phyloP scores from a whole-genome alignment of 2,797 vertebrate genomes.

The Lophius americanus region DNA sequence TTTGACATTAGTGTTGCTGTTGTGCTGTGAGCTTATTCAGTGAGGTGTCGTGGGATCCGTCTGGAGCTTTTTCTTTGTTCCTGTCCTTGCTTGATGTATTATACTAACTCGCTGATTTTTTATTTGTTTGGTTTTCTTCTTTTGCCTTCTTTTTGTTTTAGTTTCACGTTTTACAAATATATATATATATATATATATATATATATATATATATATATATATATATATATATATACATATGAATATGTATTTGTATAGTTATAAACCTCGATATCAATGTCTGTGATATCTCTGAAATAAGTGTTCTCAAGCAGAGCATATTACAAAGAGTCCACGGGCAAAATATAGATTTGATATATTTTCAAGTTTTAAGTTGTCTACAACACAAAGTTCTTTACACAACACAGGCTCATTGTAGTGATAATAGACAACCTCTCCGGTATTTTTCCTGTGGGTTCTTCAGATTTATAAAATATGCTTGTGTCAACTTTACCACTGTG shows the following conservation, averaged over 20 bases:
- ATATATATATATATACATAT: constrained; percentile 47
- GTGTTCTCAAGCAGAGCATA: constrained; percentile 74
- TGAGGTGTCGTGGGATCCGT: constrained; percentile 75
- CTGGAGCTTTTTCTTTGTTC: constrained; percentile 78
- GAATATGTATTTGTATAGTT: constrained; percentile 66
- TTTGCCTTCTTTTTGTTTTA: constrained; percentile 40
- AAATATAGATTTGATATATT: constrained; percentile 71
- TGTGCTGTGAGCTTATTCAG: constrained; percentile 81
- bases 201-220: constrained; percentile 30
- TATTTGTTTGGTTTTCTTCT: constrained; percentile 46
- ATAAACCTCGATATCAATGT: constrained; percentile 63
- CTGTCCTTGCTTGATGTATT: constrained; percentile 74
- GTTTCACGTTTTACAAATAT: constrained; percentile 40
- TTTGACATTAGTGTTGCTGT: constrained; percentile 80
- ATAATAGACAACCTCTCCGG: constrained; percentile 47
- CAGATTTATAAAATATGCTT: constrained; percentile 76
- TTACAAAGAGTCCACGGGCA: constrained; percentile 83
- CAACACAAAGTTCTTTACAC: constrained; percentile 35
- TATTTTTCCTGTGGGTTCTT: constrained; percentile 86
- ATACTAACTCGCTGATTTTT: constrained; percentile 67
- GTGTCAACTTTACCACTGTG: constrained; percentile 69
- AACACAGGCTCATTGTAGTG: constrained; percentile 51
- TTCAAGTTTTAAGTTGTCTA: constrained; percentile 28
- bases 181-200: constrained; percentile 20
- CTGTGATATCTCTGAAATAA: constrained; percentile 63